Conservation (phyloP, 2,888 invertebrate species). For the Leptothorax acervorum region DNA sequence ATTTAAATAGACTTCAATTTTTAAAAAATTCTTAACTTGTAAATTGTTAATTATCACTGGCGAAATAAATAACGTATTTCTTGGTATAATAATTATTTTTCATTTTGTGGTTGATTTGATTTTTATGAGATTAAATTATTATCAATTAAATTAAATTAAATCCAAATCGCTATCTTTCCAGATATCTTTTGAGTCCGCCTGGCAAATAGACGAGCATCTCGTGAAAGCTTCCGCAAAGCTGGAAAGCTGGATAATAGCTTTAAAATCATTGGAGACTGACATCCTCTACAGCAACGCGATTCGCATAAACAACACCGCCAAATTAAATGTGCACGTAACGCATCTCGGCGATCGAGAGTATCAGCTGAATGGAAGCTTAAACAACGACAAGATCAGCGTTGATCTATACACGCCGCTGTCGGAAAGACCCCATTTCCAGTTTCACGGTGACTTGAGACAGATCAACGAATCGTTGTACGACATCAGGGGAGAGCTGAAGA, state of each 20-base stretch:
- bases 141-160: constrained; percentile 4
- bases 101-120: background rate
- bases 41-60: too few species aligned
- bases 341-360: constrained; percentile 73
- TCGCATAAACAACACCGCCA: constrained; percentile 68
- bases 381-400: constrained; percentile 65
- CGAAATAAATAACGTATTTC: too few species aligned
- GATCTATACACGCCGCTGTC: constrained; percentile 72
- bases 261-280: constrained; percentile 80
- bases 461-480: constrained; percentile 60
- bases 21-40: too few species aligned
- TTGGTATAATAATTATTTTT: background rate
- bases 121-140: constrained; percentile 1
- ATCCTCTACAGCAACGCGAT: constrained; percentile 77
- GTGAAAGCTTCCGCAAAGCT: constrained; percentile 79
- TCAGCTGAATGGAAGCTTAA: constrained; percentile 72
- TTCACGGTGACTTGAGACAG: constrained; percentile 74
- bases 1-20: too few species aligned
- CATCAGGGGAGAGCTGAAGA: constrained; percentile 76
- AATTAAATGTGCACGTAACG: constrained; percentile 71
- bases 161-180: constrained; percentile 59
- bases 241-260: constrained; percentile 83
- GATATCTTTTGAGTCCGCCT: constrained; percentile 80
- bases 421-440: constrained; percentile 68
- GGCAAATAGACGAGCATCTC: constrained; percentile 80